Conservation (phyloP, 2,888 invertebrate species). For the Apamea anceps region DNA sequence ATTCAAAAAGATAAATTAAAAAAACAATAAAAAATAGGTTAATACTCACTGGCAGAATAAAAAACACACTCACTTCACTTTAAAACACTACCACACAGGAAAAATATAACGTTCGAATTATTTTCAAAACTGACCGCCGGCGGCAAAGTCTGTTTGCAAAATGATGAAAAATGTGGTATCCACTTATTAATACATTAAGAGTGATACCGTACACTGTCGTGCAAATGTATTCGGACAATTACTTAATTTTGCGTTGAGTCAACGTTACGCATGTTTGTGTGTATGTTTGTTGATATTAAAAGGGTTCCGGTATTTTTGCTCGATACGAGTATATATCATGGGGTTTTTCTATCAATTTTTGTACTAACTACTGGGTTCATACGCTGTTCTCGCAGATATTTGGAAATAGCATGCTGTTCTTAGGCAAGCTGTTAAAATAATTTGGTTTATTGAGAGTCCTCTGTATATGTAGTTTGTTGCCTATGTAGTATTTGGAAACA, state of each 20-base stretch:
- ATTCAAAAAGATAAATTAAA: neutral
- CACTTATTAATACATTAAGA: conserved; percentile 59
- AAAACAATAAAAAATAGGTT: neutral
- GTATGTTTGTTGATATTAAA: conserved; percentile 4
- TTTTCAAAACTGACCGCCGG: conserved; percentile 49
- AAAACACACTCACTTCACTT: conserved; percentile 19
- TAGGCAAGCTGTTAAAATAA: neutral
- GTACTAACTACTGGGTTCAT: neutral
- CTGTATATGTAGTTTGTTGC: neutral
- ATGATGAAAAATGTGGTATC: conserved; percentile 58
- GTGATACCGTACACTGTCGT: conserved; percentile 44
- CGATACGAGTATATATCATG: too few relatives aligned
- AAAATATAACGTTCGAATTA: conserved; percentile 12
- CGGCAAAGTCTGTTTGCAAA: conserved; percentile 53
- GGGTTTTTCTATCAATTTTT: neutral
- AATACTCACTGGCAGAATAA: conserved; percentile 41
- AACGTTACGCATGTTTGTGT: conserved; percentile 13
- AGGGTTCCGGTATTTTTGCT: conserved; percentile 10
- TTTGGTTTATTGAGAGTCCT: neutral
- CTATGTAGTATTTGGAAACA: neutral
- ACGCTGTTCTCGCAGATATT: neutral
- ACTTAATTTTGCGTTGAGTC: conserved; percentile 29
- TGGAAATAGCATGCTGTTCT: neutral
- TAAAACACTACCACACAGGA: conserved; percentile 8
- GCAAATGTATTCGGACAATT: conserved; percentile 40